Percentiles rank a stretch among this genome's conserved stretches.
These are phyloP conservation scores for Urosaurus nigricauda DNA, from an alignment of 2,797 vertebrate species.

Conservation along the genomic window DNA sequence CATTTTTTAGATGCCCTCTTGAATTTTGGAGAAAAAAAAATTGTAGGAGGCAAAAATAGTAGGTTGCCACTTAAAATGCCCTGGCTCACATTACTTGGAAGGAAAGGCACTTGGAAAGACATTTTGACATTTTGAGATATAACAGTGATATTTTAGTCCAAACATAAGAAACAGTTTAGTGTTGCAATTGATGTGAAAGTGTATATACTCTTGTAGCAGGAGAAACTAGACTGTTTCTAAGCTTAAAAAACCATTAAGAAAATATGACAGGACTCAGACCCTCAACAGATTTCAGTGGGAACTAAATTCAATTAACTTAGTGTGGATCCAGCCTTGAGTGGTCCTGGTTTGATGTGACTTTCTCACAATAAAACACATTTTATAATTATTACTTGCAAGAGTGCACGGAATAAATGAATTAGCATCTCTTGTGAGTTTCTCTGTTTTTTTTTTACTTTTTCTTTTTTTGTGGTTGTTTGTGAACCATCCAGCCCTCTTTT, in stretches of 20 bases:
- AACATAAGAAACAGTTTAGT: neutral
- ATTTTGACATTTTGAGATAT: neutral
- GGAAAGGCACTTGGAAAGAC: neutral
- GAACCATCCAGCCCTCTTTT: neutral
- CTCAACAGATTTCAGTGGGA: neutral
- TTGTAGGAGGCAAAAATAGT: accelerated
- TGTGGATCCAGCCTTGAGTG: neutral
- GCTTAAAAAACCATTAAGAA: neutral
- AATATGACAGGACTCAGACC: neutral
- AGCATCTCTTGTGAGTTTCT: neutral
- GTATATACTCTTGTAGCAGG: neutral
- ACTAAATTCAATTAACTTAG: neutral
- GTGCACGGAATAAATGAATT: neutral
- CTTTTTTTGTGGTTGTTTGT: neutral
- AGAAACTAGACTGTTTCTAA: neutral
- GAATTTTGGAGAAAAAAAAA: constrained; percentile 15
- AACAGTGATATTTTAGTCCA: neutral
- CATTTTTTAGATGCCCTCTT: constrained; percentile 26
- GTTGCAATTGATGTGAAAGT: neutral
- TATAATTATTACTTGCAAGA: neutral
- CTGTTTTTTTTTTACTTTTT: no score
- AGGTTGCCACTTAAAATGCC: neutral
- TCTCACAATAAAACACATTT: neutral
- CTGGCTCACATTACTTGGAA: neutral
- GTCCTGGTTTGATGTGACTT: neutral